Percentiles rank a stretch among this genome's conserved stretches.
These are phyloP conservation scores for Nothoprocta perdicaria DNA, from an alignment of 2,113 vertebrate species.

Conservation along the genomic window DNA sequence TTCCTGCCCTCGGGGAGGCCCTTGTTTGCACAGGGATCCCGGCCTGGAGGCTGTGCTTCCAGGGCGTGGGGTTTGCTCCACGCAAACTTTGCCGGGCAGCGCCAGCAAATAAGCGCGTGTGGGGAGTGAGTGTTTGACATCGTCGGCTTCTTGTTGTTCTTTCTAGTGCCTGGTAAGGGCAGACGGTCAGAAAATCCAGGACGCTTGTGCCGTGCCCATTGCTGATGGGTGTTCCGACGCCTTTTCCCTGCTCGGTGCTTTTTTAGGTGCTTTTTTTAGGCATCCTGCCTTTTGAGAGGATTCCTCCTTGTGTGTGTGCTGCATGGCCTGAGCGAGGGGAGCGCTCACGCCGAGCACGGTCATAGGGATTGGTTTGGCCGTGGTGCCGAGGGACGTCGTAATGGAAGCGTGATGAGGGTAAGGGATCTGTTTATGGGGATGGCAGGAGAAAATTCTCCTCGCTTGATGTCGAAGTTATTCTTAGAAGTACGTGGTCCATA, in stretches of 20 bases:
- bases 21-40: slow-evolving; percentile 24
- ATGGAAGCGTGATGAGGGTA: slow-evolving; percentile 50
- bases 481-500: slow-evolving; percentile 57
- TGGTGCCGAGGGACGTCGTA: background rate
- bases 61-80: slow-evolving; percentile 14
- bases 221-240: background rate
- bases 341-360: background rate
- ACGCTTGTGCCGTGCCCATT: background rate
- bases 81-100: background rate
- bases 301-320: slow-evolving; percentile 39
- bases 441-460: slow-evolving; percentile 24
- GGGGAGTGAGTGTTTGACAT: slow-evolving; percentile 4
- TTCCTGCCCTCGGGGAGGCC: background rate
- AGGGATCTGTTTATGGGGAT: slow-evolving; percentile 35
- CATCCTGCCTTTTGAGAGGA: background rate
- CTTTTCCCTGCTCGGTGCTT: background rate
- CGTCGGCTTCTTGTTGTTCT: background rate
- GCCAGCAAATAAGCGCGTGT: background rate
- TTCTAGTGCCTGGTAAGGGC: background rate
- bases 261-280: background rate
- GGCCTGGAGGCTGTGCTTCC: slow-evolving; percentile 34
- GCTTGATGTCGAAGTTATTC: slow-evolving; percentile 64
- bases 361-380: slow-evolving; percentile 1
- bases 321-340: background rate
- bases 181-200: background rate